Evolutionary conservation across 2,113 vertebrate species (phyloP).

Genomic region (Pseudolaguvia tuberculata): DNA sequence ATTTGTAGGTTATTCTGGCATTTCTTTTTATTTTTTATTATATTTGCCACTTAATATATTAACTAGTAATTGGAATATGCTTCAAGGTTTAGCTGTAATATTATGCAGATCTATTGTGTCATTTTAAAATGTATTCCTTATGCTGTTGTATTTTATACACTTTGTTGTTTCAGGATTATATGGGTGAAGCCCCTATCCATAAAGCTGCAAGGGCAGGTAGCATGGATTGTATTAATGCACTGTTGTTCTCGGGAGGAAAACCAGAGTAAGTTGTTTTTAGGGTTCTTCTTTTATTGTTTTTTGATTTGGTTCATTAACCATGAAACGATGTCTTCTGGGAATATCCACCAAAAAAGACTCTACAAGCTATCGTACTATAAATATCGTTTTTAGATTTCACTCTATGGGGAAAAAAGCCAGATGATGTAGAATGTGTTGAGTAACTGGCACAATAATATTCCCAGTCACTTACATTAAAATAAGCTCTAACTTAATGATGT

Average conservation of each 20-base stretch:
- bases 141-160: neutral
- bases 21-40: too few species aligned
- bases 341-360: conserved; percentile 25
- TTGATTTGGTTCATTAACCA: conserved; percentile 1
- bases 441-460: neutral
- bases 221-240: conserved; percentile 86
- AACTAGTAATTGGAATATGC: neutral
- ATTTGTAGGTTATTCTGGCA: too few species aligned
- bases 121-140: neutral
- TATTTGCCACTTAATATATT: too few species aligned
- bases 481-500: neutral
- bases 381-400: neutral
- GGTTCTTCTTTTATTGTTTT: neutral
- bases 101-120: neutral
- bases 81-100: neutral
- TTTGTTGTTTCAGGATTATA: conserved; percentile 79
- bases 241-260: conserved; percentile 84
- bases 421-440: neutral
- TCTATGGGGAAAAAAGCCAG: conserved; percentile 2
- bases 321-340: conserved; percentile 19
- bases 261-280: conserved; percentile 79
- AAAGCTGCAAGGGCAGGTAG: conserved; percentile 93
- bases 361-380: neutral
- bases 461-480: neutral
- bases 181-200: conserved; percentile 91